These are phyloP conservation scores for Bombylius discolor DNA, from an alignment of 2,888 invertebrate species.

Conservation along the genomic window DNA sequence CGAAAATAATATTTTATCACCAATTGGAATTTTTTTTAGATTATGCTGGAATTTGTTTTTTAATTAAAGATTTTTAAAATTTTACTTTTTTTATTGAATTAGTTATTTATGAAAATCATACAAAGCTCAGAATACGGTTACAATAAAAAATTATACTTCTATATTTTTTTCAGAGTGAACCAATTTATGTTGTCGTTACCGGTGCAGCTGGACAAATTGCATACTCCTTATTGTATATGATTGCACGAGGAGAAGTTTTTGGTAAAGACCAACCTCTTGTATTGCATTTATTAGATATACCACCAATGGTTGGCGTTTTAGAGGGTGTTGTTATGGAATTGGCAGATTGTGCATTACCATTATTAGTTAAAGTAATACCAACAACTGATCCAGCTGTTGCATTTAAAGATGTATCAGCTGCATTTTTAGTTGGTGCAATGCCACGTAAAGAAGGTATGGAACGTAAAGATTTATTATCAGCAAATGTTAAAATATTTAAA, in stretches of 20 bases:
- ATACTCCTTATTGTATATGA: constrained; percentile 87
- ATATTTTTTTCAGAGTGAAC: constrained; percentile 49
- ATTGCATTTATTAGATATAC: constrained; percentile 87
- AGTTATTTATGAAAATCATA: neutral
- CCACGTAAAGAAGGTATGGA: constrained; percentile 98
- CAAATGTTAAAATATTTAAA: constrained; percentile 97
- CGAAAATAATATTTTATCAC: neutral
- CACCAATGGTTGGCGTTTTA: constrained; percentile 91
- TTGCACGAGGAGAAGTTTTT: constrained; percentile 93
- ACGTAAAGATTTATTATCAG: constrained; percentile 90
- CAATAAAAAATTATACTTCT: too few species aligned
- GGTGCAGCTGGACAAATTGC: constrained; percentile 99
- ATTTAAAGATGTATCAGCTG: constrained; percentile 92
- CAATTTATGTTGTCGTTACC: constrained; percentile 88
- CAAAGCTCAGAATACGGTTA: too few species aligned
- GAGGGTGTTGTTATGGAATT: constrained; percentile 97
- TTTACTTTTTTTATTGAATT: too few species aligned
- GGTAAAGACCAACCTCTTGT: constrained; percentile 76
- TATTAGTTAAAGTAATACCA: constrained; percentile 70
- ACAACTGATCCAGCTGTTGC: constrained; percentile 80
- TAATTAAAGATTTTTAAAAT: too few species aligned
- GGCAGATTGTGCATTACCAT: constrained; percentile 85
- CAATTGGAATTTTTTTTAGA: neutral
- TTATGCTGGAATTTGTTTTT: neutral
- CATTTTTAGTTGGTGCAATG: constrained; percentile 96